phyloP scores from a whole-genome alignment of 2,888 invertebrate genomes.

The Tenthredo scrophulariae region DNA sequence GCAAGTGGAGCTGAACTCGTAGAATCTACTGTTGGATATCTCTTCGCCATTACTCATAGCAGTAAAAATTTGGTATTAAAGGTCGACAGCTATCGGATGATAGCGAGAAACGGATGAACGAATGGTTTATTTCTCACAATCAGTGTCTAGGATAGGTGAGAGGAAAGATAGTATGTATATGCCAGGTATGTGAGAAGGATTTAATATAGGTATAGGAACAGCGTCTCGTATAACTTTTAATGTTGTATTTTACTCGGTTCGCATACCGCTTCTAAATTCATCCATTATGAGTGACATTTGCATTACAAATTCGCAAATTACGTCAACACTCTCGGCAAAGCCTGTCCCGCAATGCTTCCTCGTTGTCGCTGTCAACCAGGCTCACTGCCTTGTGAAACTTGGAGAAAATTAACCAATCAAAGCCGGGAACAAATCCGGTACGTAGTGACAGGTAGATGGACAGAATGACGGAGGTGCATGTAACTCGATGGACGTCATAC shows the following conservation, averaged over 20 bases:
- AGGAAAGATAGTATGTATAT: background rate
- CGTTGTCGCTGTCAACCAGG: slow-evolving; percentile 30
- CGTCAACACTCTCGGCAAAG: slow-evolving; percentile 40
- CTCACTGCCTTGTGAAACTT: background rate
- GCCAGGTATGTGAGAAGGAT: background rate
- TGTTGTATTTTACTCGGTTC: slow-evolving; percentile 14
- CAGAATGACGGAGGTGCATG: slow-evolving; percentile 13
- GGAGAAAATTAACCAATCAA: slow-evolving; percentile 48
- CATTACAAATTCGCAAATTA: slow-evolving; percentile 49
- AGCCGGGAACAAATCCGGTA: slow-evolving; percentile 5
- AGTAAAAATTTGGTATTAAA: background rate
- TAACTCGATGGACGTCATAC: background rate
- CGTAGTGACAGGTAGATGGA: background rate
- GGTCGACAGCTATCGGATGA: background rate
- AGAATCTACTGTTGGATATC: too few relatives aligned
- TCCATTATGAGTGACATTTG: slow-evolving; percentile 52
- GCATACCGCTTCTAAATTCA: slow-evolving; percentile 43
- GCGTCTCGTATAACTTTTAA: background rate
- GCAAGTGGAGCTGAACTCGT: too few relatives aligned
- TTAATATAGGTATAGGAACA: background rate
- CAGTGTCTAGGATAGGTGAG: background rate
- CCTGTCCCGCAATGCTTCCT: slow-evolving; percentile 33
- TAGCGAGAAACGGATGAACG: background rate
- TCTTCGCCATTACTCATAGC: background rate
- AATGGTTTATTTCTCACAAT: background rate